Conservation (phyloP, 1,140 invertebrate genomes). For the Lepidurus arcticus region DNA sequence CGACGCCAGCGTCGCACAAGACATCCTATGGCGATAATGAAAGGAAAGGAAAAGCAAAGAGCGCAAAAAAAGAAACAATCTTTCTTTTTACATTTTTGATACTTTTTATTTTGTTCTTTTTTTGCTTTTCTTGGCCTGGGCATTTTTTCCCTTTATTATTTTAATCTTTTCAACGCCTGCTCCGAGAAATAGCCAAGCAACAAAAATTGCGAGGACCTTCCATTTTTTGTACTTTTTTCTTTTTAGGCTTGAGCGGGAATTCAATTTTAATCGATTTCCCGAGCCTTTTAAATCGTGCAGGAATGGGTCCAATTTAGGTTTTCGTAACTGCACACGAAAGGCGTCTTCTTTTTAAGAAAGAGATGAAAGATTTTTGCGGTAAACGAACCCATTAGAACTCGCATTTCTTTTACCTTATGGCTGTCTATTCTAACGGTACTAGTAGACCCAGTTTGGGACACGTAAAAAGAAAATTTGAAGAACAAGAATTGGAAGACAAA, state of each 20-base stretch:
- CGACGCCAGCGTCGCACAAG: not conserved
- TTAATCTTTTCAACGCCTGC: not conserved
- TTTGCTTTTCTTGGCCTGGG: not conserved
- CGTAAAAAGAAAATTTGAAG: not conserved
- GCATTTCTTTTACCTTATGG: not conserved
- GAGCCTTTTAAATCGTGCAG: not conserved
- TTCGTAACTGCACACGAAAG: not conserved
- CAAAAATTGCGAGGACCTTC: not conserved
- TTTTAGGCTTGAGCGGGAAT: not conserved
- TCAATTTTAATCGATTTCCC: not conserved
- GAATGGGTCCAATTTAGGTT: not conserved
- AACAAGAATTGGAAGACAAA: not conserved
- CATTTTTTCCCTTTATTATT: not conserved
- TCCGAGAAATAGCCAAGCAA: not conserved
- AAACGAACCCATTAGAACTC: conserved; percentile 19
- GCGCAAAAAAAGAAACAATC: not conserved
- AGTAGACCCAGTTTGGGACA: too few relatives aligned
- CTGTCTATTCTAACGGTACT: not conserved
- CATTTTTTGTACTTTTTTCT: not conserved
- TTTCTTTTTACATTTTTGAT: not conserved
- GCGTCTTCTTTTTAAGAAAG: not conserved
- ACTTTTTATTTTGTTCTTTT: not conserved
- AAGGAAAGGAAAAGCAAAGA: not conserved
- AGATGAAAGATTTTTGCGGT: conserved; percentile 11
- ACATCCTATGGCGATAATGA: not conserved